Percentiles rank a stretch among this genome's conserved stretches.
phyloP scores from a whole-genome alignment of 2,113 vertebrate species.

The Neolamprologus toae region DNA sequence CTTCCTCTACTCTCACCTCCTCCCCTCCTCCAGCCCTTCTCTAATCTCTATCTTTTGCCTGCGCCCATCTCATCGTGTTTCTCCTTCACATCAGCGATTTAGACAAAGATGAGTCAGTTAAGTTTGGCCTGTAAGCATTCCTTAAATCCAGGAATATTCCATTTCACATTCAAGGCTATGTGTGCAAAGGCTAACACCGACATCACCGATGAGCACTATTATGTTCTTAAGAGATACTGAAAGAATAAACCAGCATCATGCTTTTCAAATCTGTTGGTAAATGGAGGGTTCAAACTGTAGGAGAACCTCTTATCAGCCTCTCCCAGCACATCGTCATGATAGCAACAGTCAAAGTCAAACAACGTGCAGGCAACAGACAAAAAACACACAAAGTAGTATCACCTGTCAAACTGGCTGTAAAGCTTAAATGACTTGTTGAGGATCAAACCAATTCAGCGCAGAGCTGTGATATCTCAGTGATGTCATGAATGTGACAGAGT shows the following conservation, averaged over 20 bases:
- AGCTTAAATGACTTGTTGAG: not conserved
- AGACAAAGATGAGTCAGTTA: not conserved
- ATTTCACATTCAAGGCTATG: not conserved
- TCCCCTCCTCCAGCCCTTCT: not conserved
- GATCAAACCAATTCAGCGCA: not conserved
- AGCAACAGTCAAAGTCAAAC: not conserved
- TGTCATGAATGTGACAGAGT: not conserved
- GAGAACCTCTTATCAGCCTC: not conserved
- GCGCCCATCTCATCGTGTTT: not conserved
- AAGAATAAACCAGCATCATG: not conserved
- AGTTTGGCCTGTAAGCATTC: not conserved
- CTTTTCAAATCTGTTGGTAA: not conserved
- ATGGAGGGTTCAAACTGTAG: not conserved
- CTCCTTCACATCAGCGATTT: not conserved
- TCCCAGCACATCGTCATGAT: not conserved
- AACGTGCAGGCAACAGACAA: not conserved
- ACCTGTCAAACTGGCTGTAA: not conserved
- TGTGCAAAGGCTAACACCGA: not conserved
- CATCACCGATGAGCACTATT: not conserved
- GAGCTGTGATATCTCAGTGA: not conserved
- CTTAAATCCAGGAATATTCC: not conserved
- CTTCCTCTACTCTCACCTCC: slow-evolving; percentile 43
- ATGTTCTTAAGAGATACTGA: not conserved
- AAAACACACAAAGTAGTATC: not conserved
- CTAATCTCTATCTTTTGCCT: not conserved